Evolutionary conservation across 2,113 vertebrate species (phyloP), one percentile per base, ranked within the genome.

Genomic region (Boleophthalmus pectinirostris): DNA sequence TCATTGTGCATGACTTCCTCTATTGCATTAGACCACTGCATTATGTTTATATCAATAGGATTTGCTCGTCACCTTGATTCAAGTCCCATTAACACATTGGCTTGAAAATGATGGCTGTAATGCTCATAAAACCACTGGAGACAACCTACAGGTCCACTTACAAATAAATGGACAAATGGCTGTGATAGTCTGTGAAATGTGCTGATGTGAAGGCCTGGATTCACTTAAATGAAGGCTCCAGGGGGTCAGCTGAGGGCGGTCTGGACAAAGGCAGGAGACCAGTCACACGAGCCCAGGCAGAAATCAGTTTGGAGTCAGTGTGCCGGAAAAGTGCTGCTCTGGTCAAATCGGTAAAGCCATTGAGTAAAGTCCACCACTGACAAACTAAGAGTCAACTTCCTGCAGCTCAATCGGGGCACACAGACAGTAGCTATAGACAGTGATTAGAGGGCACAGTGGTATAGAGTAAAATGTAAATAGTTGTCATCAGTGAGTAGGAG

Each of bases 191-290:
- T 45, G 64, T 69, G 47, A 60, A 69, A 72, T 72, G 12, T 25
- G 66, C 71, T 82, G 79, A 85, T 75, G 25, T 74, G 45, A 73
- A 74, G 79, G 74, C 53, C 35, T 77, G 68, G 38, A 25, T 71
- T 74, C 74, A 58, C 68, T 72, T 72, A 73, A 69, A 75, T 66
- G 33, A 82, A 77, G 16, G 14, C 51, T 66, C 43, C 64, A 18
- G 57, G 29, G 51, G 69, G 65, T 68, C 69, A 43, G 49, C 43
- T 58, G 57, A 77, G 68, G 71, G 0, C 49, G 47, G 63, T 46
- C 56, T 35, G 56, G 54, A 46, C n/a, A 10, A 53, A 66, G 75
- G 13, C 56, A 25, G 21, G 49, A 16, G 75, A 57, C 15, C 15
- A 12, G 70, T 66, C 21, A 38, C 67, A 71, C 18, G 1, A 15